Evolutionary conservation across 2,113 vertebrate genomes (phyloP).

Genomic region (Uria lomvia): DNA sequence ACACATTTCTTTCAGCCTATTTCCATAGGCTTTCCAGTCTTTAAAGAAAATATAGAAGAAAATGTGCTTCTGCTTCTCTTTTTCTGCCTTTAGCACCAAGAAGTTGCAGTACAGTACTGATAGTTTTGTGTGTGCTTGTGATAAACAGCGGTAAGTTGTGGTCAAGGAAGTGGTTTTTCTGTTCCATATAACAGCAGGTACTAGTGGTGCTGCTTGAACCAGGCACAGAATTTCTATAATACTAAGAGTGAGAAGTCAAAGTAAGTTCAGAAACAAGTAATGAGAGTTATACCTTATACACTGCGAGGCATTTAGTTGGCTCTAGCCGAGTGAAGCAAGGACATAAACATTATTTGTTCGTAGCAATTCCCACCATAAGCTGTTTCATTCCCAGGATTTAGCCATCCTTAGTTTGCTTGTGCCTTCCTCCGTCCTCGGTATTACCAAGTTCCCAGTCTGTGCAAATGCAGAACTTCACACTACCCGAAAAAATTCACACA

Average conservation of each 20-base stretch:
- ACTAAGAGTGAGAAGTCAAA: constrained; percentile 67
- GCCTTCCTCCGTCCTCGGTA: not conserved
- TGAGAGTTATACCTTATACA: not conserved
- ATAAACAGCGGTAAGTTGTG: constrained; percentile 41
- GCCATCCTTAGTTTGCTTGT: not conserved
- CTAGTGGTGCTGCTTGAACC: not conserved
- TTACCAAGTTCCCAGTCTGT: constrained; percentile 14
- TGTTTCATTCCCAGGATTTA: not conserved
- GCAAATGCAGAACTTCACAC: constrained; percentile 54
- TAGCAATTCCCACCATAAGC: not conserved
- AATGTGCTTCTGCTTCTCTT: not conserved
- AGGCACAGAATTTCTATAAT: not conserved
- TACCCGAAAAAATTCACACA: constrained; percentile 36
- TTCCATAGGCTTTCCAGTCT: not conserved
- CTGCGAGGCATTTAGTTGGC: not conserved
- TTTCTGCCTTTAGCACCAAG: not conserved
- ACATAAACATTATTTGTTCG: not conserved
- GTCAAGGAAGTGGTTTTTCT: constrained; percentile 62
- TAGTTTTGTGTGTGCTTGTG: constrained; percentile 11
- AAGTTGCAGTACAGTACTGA: not conserved
- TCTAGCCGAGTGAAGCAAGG: not conserved
- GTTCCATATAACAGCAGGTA: not conserved
- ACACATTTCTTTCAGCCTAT: not conserved
- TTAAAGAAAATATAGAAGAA: not conserved
- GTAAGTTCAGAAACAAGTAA: not conserved